Evolutionary conservation across 1,140 invertebrate species (phyloP), one percentile per base, ranked within the genome.

Genomic region (Coptotermes formosanus): DNA sequence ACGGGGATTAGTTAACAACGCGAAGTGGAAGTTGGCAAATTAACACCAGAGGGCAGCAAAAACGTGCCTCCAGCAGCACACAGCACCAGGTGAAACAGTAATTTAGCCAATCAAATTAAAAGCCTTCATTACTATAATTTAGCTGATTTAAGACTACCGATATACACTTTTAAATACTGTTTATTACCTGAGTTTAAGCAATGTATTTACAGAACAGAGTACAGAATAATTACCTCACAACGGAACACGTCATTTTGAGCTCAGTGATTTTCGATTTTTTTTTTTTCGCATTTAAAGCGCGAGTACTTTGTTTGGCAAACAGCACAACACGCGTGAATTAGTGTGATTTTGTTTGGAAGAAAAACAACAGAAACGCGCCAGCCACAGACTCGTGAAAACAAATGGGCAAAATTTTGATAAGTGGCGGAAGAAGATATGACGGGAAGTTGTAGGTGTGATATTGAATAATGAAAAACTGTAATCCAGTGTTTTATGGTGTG

Each of bases 31-130:
- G 21, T 23, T 64, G 7, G 59, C 59, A 19, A 64, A 19, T 21
- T 23, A 19, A 7, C 59, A 16, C 21, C 59, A 64, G 59, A 16
- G 59, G 59, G 59, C 59, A 64, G 64, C 64, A 75, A 3, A 25
- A 8, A 14, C n/a, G 25, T 16, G 64, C 64, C 64, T 75, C 64
- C 64, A 75, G 25, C 25, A n/a, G n/a, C 64, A 25, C n/a, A 75
- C 64, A 75, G 64, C 11, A 30, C 64, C n/a, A 75, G 64, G 64
- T 75, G 64, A 75, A 75, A 75, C n/a, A 75, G 64, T 75, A 75
- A 75, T 75, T 75, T 75, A 30, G 64, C 64, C 64, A 75, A 75
- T 75, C n/a, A 75, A 75, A 75, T 75, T 75, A 75, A 75, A 75
- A 75, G 64, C 64, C 25, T 75, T 75, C 64, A 75, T 75, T 75